Conservation (phyloP, 1,140 invertebrate species). For the Periplaneta americana region DNA sequence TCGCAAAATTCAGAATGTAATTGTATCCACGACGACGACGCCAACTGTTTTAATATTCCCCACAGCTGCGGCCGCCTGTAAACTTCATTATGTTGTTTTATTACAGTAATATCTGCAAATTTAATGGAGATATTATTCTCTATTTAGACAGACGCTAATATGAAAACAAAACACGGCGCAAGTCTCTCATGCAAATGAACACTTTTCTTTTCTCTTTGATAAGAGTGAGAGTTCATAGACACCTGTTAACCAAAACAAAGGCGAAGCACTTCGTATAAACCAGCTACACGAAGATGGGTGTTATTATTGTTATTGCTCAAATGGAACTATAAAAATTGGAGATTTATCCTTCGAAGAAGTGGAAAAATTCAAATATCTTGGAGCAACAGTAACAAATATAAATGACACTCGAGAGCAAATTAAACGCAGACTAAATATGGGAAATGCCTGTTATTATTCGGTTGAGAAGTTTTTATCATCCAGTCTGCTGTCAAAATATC, state of each 20-base stretch:
- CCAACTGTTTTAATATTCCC: background rate
- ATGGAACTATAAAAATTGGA: too few relatives aligned
- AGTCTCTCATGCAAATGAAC: background rate
- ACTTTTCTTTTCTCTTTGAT: too few relatives aligned
- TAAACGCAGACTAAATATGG: too few relatives aligned
- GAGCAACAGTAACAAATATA: too few relatives aligned
- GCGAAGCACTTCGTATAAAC: background rate
- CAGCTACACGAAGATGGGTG: background rate
- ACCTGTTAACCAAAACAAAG: background rate
- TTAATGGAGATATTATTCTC: background rate
- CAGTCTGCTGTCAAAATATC: too few relatives aligned
- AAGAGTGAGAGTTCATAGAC: too few relatives aligned
- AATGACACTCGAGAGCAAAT: too few relatives aligned
- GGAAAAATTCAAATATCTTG: too few relatives aligned
- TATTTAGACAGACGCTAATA: background rate
- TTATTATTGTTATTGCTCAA: too few relatives aligned
- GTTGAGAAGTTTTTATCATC: too few relatives aligned
- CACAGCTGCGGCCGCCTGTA: background rate
- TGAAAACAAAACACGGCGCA: background rate
- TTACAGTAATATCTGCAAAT: background rate
- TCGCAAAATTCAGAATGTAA: background rate
- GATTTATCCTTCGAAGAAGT: too few relatives aligned
- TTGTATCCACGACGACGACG: background rate
- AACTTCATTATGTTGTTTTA: background rate
- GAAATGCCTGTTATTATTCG: too few relatives aligned